These are phyloP conservation scores for Fopius arisanus DNA, from an alignment of 1,140 invertebrate species.

Conservation along the genomic window DNA sequence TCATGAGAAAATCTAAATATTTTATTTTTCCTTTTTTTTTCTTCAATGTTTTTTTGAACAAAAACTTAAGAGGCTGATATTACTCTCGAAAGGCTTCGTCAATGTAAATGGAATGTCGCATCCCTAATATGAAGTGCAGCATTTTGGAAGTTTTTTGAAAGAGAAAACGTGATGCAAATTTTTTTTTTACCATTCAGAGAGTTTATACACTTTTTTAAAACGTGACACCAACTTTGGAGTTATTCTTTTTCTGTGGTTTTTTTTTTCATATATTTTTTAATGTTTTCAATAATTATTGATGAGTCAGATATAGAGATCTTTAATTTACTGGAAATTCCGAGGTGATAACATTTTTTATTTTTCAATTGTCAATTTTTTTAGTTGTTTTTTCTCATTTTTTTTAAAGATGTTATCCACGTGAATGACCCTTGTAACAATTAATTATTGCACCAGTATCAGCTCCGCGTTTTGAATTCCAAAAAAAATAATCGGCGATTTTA, in stretches of 20 bases:
- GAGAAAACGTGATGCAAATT: conserved; percentile 36
- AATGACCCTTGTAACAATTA: conserved; percentile 7
- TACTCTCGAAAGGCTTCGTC: conserved; percentile 62
- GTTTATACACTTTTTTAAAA: not conserved
- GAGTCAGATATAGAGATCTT: conserved; percentile 18
- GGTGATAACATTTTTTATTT: conserved; percentile 18
- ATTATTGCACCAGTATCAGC: conserved; percentile 48
- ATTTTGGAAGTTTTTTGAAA: conserved; percentile 51
- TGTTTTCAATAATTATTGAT: not conserved
- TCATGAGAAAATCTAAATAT: conserved; percentile 1
- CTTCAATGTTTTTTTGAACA: conserved; percentile 7
- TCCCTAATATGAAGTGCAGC: conserved; percentile 62
- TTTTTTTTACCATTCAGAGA: not conserved
- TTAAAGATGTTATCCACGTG: conserved; percentile 25
- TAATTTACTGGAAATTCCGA: conserved; percentile 24
- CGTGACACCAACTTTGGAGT: conserved; percentile 20
- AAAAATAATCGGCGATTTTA: not conserved
- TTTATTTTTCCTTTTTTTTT: not conserved
- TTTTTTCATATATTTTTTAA: not conserved
- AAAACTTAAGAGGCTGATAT: conserved; percentile 40
- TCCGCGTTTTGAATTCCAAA: conserved; percentile 40
- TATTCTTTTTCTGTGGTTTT: conserved; percentile 15
- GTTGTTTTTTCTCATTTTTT: not conserved
- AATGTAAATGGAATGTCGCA: conserved; percentile 66
- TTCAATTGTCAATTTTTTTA: not conserved